Evolutionary conservation across 1,140 invertebrate genomes (phyloP).

Genomic region (Cydia amplana): DNA sequence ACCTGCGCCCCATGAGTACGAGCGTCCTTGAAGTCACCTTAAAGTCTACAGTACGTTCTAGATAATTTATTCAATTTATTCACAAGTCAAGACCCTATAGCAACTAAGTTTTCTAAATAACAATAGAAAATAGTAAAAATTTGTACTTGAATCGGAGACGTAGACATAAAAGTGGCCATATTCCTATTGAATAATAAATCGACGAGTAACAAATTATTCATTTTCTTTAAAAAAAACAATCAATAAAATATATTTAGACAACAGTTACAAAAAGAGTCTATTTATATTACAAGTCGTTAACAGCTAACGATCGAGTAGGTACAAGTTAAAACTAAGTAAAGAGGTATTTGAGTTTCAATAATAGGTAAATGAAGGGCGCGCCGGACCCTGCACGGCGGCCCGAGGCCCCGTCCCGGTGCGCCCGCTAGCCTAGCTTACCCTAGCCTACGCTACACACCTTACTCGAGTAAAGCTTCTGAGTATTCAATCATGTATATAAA

Average conservation of each 20-base stretch:
- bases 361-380: conserved; percentile 63
- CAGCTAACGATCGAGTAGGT: conserved; percentile 60
- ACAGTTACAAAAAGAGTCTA: conserved; percentile 73
- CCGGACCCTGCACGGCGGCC: conserved; percentile 71
- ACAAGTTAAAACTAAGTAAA: conserved; percentile 74
- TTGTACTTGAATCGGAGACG: conserved; percentile 77
- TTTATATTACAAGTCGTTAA: conserved; percentile 66
- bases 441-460: conserved; percentile 70
- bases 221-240: conserved; percentile 67
- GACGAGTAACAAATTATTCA: conserved; percentile 69
- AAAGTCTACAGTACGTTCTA: conserved; percentile 42
- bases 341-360: conserved; percentile 76
- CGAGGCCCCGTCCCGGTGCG: conserved; percentile 61
- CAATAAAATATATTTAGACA: conserved; percentile 77
- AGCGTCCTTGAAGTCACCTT: conserved; percentile 5
- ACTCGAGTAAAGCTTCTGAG: conserved; percentile 79
- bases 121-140: conserved; percentile 75
- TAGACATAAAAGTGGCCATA: conserved; percentile 61
- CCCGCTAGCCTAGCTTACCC: conserved; percentile 47
- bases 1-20: conserved; percentile 5
- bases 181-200: conserved; percentile 57
- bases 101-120: conserved; percentile 73
- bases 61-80: conserved; percentile 44
- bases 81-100: conserved; percentile 56
- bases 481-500: conserved; percentile 77